These are phyloP conservation scores for Phengaris alcon DNA, from an alignment of 2,888 invertebrate species.

Conservation along the genomic window DNA sequence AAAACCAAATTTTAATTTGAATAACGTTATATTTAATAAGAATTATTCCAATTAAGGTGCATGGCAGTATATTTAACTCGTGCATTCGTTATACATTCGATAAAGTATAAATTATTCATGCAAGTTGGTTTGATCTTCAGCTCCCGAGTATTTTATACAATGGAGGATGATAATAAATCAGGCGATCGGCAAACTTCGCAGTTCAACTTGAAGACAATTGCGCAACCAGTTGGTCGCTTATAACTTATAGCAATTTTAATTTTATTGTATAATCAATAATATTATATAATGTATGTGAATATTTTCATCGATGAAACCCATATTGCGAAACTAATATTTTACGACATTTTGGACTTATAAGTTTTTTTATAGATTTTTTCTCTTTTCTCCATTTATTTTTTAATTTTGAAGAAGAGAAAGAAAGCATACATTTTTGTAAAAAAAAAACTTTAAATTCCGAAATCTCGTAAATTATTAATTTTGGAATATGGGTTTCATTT, in stretches of 20 bases:
- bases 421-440: too few relatives aligned
- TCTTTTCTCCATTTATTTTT: too few relatives aligned
- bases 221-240: not conserved
- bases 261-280: not conserved
- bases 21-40: not conserved
- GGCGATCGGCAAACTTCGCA: not conserved
- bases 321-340: too few relatives aligned
- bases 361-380: too few relatives aligned
- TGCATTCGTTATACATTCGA: not conserved
- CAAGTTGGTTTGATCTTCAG: constrained; percentile 6
- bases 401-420: too few relatives aligned
- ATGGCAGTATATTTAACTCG: not conserved
- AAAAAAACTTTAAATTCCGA: too few relatives aligned
- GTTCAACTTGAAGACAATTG: not conserved
- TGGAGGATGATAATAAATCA: constrained; percentile 10
- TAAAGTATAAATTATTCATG: constrained; percentile 9
- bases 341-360: too few relatives aligned
- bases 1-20: too few relatives aligned
- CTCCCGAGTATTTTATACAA: constrained; percentile 3
- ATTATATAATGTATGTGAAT: too few relatives aligned
- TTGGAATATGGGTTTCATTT: too few relatives aligned
- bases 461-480: too few relatives aligned
- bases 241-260: not conserved
- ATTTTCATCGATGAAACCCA: too few relatives aligned
- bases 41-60: not conserved